A percentile compares a stretch with the other conserved stretches of the same genome.
Conservation (phyloP, 2,888 invertebrate species). For the Bimastos eiseni region DNA sequence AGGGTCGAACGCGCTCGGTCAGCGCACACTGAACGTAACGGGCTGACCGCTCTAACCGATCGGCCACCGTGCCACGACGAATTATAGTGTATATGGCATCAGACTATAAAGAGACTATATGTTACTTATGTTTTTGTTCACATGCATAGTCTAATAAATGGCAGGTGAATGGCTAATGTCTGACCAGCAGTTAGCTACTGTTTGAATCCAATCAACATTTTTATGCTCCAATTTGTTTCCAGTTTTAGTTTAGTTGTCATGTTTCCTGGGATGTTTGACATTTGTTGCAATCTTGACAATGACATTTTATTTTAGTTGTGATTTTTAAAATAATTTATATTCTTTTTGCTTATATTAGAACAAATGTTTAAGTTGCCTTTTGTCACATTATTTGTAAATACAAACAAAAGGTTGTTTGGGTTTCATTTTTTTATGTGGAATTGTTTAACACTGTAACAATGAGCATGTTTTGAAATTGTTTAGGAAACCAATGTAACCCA, state of each 20-base stretch:
- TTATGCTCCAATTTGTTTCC: background rate
- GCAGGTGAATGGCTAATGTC: background rate
- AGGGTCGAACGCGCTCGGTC: no score
- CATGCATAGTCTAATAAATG: background rate
- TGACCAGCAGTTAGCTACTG: background rate
- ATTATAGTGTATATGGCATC: no score
- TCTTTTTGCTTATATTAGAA: background rate
- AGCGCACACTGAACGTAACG: no score
- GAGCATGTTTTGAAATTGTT: no score
- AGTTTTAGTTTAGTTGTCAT: background rate
- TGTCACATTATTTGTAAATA: background rate
- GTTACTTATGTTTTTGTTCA: background rate
- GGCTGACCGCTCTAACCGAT: no score
- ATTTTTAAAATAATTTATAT: background rate
- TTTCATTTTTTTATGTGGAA: background rate
- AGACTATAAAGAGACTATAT: no score
- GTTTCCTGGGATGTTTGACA: background rate
- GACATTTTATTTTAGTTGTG: background rate
- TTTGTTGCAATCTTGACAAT: background rate
- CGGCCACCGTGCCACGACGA: no score
- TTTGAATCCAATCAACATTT: background rate
- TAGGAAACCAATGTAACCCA: no score
- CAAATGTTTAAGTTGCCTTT: background rate
- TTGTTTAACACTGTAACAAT: background rate
- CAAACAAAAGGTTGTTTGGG: background rate